Conservation (phyloP, 1,140 invertebrate genomes). For the Anoplolepis gracilipes region DNA sequence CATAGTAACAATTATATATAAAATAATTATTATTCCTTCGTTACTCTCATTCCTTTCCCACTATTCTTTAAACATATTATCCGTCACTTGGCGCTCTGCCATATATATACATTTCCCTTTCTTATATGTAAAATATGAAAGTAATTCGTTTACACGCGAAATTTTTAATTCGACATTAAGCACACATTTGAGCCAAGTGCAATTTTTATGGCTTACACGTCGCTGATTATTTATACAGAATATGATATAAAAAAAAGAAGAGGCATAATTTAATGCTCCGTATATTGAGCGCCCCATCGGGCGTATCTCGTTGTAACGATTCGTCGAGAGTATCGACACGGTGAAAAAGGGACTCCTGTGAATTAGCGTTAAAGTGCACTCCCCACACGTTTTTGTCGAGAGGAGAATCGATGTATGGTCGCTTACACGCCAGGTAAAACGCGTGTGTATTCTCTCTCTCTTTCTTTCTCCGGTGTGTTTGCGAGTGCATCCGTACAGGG, state of each 20-base stretch:
- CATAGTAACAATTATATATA: background rate
- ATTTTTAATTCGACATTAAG: slow-evolving; percentile 11
- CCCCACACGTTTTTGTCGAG: slow-evolving; percentile 22
- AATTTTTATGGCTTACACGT: background rate
- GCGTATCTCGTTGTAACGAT: slow-evolving; percentile 44
- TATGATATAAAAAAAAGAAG: background rate
- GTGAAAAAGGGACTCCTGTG: slow-evolving; percentile 42
- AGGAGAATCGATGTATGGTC: slow-evolving; percentile 20
- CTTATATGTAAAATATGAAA: background rate
- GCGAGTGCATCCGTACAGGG: slow-evolving; percentile 23
- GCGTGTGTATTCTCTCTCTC: background rate
- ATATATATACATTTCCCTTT: background rate
- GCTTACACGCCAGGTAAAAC: slow-evolving; percentile 48
- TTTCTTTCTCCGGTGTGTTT: background rate
- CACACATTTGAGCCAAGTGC: background rate
- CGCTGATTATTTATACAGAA: background rate
- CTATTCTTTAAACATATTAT: background rate
- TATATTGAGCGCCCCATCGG: background rate
- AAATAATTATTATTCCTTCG: no score
- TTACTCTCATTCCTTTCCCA: background rate
- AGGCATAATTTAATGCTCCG: slow-evolving; percentile 11
- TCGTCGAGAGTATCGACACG: slow-evolving; percentile 41
- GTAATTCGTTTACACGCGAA: background rate
- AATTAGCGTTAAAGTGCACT: slow-evolving; percentile 56
- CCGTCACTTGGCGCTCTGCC: background rate